phyloP scores from a whole-genome alignment of 1,140 invertebrate species.

The Tetramorium simillimum region DNA sequence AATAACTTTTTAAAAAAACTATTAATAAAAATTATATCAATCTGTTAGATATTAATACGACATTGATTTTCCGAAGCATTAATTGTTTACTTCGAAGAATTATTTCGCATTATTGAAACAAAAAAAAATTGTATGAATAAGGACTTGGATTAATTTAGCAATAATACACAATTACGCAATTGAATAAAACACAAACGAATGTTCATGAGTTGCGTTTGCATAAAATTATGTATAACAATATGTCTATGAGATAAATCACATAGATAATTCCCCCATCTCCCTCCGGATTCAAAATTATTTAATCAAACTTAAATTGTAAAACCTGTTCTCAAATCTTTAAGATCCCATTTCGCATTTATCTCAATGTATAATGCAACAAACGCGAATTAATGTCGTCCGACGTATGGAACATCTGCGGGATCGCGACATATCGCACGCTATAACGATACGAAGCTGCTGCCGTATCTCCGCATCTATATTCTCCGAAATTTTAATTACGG shows the following conservation, averaged over 20 bases:
- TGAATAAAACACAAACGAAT: background rate
- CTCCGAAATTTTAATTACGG: conserved; percentile 68
- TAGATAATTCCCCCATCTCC: background rate
- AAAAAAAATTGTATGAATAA: background rate
- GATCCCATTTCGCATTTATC: background rate
- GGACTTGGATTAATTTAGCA: too few species aligned
- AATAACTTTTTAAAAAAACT: too few species aligned
- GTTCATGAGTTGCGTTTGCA: too few species aligned
- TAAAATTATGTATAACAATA: background rate
- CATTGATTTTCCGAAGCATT: too few species aligned
- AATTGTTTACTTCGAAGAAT: too few species aligned
- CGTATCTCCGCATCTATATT: conserved; percentile 55
- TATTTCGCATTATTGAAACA: too few species aligned
- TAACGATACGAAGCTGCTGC: background rate
- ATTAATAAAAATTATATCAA: too few species aligned
- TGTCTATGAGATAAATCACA: background rate
- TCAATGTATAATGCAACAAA: background rate
- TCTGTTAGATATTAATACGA: too few species aligned
- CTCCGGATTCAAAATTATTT: background rate
- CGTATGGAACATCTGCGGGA: background rate
- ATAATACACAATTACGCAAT: background rate
- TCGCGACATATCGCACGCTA: background rate
- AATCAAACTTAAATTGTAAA: background rate
- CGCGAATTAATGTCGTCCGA: background rate
- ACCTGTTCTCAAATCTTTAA: background rate